Evolutionary conservation across 2,888 invertebrate species (phyloP), one percentile per base, ranked within the genome.

Genomic region (Troides oblongomaculatus): DNA sequence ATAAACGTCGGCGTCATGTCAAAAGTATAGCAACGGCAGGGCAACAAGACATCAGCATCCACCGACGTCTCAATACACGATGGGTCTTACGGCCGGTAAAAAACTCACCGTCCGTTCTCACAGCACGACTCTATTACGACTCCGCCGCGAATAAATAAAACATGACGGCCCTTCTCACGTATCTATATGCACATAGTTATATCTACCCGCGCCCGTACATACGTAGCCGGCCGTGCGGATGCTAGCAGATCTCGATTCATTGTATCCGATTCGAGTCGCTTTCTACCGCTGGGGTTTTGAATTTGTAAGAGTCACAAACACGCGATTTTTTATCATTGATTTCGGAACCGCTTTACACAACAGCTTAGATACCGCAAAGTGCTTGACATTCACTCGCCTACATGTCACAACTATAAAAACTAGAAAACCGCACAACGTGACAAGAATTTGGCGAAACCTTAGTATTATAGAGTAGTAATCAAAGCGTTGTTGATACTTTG

Each of bases 91-190:
- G 79, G 86, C 83, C 84, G 84, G 88, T 88, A 92, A 92, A 92
- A 92, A 92, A 92, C 88, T 84, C 82, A 83, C 85, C 85, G 85
- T 84, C 83, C 86, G 88, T 84, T 90, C 92, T 88, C 91, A 91
- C 89, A 88, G 86, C 89, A 90, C 91, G 90, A 90, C 92, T 92
- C 91, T 92, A 92, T 92, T 92, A 91, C 90, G 81, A 87, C 87
- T 87, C 85, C 83, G 84, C 85, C 81, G 88, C 87, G 84, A 87
- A 92, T 92, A 92, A 92, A 92, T 92, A 92, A 92, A 92, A 92
- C 92, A 92, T 92, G 92, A 90, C 85, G 90, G 88, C 90, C 90
- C 89, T 91, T 90, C 90, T 89, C 90, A 89, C 89, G 86, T 88
- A 87, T 86, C 81, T 78, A 79, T 81, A 84, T 82, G 81, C 68